Evolutionary conservation across 1,140 invertebrate species (phyloP), one percentile per base, ranked within the genome.

Genomic region (Lamellibrachia luymesi): DNA sequence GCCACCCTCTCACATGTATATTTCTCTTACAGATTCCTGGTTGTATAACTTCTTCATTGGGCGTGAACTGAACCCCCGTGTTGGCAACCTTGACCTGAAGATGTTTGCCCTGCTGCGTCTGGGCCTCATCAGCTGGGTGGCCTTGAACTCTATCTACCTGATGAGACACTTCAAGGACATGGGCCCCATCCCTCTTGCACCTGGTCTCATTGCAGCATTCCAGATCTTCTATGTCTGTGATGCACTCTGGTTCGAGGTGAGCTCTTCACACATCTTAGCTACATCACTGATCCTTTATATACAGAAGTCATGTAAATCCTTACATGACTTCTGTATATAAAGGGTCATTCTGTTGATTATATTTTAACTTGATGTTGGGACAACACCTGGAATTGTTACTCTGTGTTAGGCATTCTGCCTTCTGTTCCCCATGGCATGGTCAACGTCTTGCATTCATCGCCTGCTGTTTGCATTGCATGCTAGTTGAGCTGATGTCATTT

Each of bases 21-120:
- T 93, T 51, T 94, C 50, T 80, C 6, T 95, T 95, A 10, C 94
- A 91, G 97, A 97, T n/a, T 97, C 97, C 95, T 94, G 96, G 93
- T 94, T 98, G 17, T 97, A 98, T 95, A 98, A 98, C 95, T 98
- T 98, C 95, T 98, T 98, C 95, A 97, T 98, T 95, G 98, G 98
- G 2, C 96, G 97, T 94, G 98, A 98, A 95, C 95, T 98, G 2
- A 98, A 98, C 96, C 98, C 98, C 22, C 96, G 97, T 94, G 95
- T 98, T 95, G 97, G 97, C 13, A 96, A 96, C 7, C 95, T 98
- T 50, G 98, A 98, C 95, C 95, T 98, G 25, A 98, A 98, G 96
- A 96, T 97, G 90, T 95, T 97, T 93, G 96, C 97, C 92, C 97
- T 93, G 93, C 96, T 94, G 96, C 96, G 91, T 64, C 95, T 96